Evolutionary conservation across 2,113 vertebrate species (phyloP).

Genomic region (Suncus etruscus): DNA sequence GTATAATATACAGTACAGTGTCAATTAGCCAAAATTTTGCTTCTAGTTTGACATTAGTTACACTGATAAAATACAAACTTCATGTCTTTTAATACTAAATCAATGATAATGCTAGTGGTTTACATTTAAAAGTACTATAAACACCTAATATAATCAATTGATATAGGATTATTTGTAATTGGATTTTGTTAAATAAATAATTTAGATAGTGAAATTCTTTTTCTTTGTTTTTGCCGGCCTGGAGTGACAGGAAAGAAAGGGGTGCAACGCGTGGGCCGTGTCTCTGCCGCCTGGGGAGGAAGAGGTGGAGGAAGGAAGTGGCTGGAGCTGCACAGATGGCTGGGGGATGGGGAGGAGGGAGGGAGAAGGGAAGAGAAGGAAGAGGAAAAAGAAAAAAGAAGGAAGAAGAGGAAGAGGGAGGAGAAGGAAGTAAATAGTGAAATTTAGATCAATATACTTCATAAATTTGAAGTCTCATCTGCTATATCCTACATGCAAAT

Average conservation of each 20-base stretch:
- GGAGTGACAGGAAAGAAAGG: no score
- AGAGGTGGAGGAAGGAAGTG: no score
- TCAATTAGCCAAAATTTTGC: conserved; percentile 21
- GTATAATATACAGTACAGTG: neutral
- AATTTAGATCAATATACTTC: neutral
- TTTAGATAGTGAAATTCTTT: neutral
- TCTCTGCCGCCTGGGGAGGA: no score
- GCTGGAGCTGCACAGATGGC: no score
- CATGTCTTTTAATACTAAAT: conserved; percentile 28
- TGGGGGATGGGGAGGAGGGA: no score
- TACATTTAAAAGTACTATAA: conserved; percentile 1
- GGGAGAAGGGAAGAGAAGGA: no score
- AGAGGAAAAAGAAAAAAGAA: no score
- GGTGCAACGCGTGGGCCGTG: no score
- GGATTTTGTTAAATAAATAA: no score
- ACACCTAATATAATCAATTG: neutral
- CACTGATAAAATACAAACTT: conserved; percentile 29
- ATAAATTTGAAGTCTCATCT: conserved; percentile 19
- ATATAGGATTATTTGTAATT: no score
- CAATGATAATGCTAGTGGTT: conserved; percentile 6
- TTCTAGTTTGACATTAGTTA: conserved; percentile 22
- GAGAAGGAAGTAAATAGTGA: no score
- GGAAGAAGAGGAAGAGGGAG: neutral
- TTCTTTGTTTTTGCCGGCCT: no score
- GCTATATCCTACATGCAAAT: conserved; percentile 11